A percentile compares a stretch with the other conserved stretches of the same genome.
Conservation (phyloP, 2,888 invertebrate genomes). For the Pogonocherus hispidulus region DNA sequence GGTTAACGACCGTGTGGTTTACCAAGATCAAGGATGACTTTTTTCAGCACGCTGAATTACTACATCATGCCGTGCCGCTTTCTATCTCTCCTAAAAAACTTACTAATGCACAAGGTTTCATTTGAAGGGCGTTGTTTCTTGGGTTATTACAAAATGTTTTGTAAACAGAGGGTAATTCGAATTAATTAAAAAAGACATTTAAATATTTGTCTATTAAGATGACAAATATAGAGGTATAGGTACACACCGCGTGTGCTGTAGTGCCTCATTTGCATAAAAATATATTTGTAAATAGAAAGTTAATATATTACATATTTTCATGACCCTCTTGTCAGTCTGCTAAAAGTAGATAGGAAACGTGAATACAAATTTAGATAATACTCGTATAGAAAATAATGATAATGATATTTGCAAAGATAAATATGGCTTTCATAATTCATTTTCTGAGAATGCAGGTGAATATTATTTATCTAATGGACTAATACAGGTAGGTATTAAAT, state of each 20-base stretch:
- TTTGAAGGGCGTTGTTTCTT: slow-evolving; percentile 13
- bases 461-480: too few relatives aligned
- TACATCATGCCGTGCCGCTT: too few relatives aligned
- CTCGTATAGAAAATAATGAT: too few relatives aligned
- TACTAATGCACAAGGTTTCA: background rate
- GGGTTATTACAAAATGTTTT: too few relatives aligned
- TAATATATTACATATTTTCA: slow-evolving; percentile 6
- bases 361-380: background rate
- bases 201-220: slow-evolving; percentile 21
- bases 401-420: too few relatives aligned
- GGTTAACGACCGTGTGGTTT: slow-evolving; percentile 35
- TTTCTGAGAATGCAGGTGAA: too few relatives aligned
- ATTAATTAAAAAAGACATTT: slow-evolving; percentile 8
- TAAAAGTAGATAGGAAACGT: background rate
- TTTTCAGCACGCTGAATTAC: slow-evolving; percentile 32
- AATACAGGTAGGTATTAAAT: too few relatives aligned
- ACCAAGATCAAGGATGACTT: slow-evolving; percentile 55
- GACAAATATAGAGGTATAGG: slow-evolving; percentile 2
- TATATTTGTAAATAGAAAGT: slow-evolving; percentile 29
- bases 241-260: background rate
- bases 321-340: too few relatives aligned
- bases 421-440: too few relatives aligned
- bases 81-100: slow-evolving; percentile 28
- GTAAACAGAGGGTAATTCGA: too few relatives aligned
- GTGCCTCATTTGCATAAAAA: slow-evolving; percentile 21